phyloP scores from a whole-genome alignment of 2,797 vertebrate genomes.

The Alosa sapidissima region DNA sequence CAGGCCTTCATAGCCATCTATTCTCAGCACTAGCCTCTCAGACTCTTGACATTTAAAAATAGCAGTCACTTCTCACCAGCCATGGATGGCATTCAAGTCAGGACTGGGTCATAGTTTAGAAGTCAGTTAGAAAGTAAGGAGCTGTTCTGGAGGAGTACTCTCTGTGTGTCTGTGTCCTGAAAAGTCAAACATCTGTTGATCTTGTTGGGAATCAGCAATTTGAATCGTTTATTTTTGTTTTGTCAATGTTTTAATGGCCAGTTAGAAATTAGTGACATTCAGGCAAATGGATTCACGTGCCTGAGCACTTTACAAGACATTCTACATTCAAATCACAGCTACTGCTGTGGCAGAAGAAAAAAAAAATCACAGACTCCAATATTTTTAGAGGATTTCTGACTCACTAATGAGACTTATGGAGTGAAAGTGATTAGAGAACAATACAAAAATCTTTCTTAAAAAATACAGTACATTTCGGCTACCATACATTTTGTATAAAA shows the following conservation, averaged over 20 bases:
- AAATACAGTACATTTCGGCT: conserved; percentile 4
- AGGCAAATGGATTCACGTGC: conserved; percentile 11
- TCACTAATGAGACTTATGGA: neutral
- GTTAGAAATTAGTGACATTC: neutral
- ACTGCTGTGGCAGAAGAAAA: neutral
- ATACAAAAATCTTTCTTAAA: conserved; percentile 11
- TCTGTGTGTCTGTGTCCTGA: neutral
- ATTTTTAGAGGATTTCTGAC: neutral
- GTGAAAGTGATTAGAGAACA: neutral
- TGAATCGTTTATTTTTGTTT: neutral
- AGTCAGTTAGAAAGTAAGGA: conserved; percentile 40
- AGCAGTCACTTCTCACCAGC: conserved; percentile 66
- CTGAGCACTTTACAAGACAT: neutral
- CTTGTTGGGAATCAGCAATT: neutral
- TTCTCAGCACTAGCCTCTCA: conserved; percentile 63
- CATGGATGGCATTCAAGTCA: conserved; percentile 61
- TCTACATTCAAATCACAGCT: conserved; percentile 21
- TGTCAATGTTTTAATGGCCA: conserved; percentile 7
- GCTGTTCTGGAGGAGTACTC: neutral
- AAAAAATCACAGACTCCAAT: neutral
- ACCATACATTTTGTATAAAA: conserved; percentile 7
- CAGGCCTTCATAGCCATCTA: conserved; percentile 62
- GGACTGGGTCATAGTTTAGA: conserved; percentile 63
- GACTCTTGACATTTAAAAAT: conserved; percentile 73
- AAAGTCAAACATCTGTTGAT: neutral